phyloP scores from a whole-genome alignment of 2,113 vertebrate genomes.

The Syngnathus typhle region DNA sequence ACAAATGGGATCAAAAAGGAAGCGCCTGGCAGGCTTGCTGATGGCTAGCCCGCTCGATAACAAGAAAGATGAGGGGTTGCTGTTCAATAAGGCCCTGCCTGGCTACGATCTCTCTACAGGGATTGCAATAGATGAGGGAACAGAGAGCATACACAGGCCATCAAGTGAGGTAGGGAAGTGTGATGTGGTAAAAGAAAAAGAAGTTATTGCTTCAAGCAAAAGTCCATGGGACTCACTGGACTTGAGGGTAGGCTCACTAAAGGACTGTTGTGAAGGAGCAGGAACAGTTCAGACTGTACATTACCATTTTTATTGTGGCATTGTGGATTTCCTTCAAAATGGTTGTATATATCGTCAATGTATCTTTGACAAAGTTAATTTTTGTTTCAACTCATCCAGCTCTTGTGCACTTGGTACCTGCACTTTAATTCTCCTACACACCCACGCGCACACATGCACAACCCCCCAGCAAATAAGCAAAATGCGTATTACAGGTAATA shows the following conservation, averaged over 20 bases:
- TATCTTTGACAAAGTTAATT: too few species aligned
- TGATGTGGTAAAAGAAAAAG: neutral
- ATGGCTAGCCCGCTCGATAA: conserved; percentile 20
- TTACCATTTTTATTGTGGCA: neutral
- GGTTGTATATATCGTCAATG: neutral
- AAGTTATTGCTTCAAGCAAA: neutral
- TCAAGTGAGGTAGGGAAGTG: conserved; percentile 3
- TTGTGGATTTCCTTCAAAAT: neutral
- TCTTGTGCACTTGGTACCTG: too few species aligned
- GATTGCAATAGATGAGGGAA: conserved; percentile 7
- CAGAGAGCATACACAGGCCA: neutral
- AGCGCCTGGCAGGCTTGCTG: conserved; percentile 21
- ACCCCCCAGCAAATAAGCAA: too few species aligned
- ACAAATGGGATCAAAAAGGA: conserved; percentile 33
- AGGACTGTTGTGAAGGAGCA: neutral
- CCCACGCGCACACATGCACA: too few species aligned
- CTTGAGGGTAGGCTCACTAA: neutral
- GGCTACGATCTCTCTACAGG: conserved; percentile 11
- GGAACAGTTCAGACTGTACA: neutral
- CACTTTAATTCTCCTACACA: too few species aligned
- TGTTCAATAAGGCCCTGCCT: conserved; percentile 33
- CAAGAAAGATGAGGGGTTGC: conserved; percentile 29
- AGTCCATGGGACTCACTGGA: neutral
- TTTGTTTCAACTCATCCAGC: too few species aligned
- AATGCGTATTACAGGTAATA: too few species aligned